Evolutionary conservation across 1,140 invertebrate genomes (phyloP), one percentile per base, ranked within the genome.

Genomic region (Drosophila truncata): DNA sequence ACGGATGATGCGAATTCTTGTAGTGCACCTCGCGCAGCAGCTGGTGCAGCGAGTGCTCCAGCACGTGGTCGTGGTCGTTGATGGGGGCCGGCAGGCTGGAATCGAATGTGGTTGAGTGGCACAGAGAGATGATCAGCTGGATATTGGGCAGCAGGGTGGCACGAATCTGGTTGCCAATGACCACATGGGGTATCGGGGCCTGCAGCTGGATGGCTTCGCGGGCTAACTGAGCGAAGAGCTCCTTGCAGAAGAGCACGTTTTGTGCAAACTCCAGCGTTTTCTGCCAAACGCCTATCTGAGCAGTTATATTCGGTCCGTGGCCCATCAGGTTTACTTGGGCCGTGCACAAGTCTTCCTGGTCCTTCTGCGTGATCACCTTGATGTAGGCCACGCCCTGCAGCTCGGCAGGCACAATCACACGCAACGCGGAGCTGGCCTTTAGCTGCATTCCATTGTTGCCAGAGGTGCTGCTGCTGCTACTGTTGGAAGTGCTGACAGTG

Each of bases 241-340:
- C 98, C 94, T 99, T 99, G 93, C 98, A 99, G 93, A 99, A 99
- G 5, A 99, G 93, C 33, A 99, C 98, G 94, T 99, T 99, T 91
- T 99, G 98, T 0, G 98, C 98, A 3, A 97, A 97, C 93, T 99
- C 98, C 9, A 99, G 93, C 91, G 98, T 98, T 81, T 98, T 97
- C 82, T 99, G 98, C 98, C 98, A 99, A 0, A 96, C 94, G n/a
- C 95, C 95, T 6, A 80, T 80, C 46, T 94, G 95, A 25, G 95
- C 95, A 1, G 96, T 94, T 11, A 96, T 95, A 33, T 95, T 95
- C 0, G 95, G 94, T 66, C 94, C 94, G 41, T 94, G 86, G 3
- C 95, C 95, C 27, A 96, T 94, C 1, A 96, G 93, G 91, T 95
- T 97, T n/a, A 97, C 95, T 64, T 90, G 85, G 2, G 96, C 96